Evolutionary conservation across 2,888 invertebrate species (phyloP), one percentile per base, ranked within the genome.

Genomic region (Campopleginae sp.): DNA sequence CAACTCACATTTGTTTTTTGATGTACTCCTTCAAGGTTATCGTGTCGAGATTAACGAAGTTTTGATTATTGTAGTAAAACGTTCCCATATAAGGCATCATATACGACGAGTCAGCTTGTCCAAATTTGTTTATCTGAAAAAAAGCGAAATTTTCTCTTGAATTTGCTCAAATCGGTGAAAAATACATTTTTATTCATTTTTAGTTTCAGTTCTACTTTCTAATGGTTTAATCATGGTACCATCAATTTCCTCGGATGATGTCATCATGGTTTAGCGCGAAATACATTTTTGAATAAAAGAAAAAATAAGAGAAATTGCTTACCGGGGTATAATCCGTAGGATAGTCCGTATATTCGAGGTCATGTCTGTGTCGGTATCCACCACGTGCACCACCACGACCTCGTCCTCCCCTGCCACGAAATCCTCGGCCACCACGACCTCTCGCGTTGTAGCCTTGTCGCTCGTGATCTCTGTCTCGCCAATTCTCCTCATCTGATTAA

Each of bases 1-100:
- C 31, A 19, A 96, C 97, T 96, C 94, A 98, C 98, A 98, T 97
- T 95, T 98, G 98, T 91, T 98, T 98, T 93, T 96, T 97, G 88
- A 98, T 96, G 88, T 97, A 96, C 86, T 98, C 98, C 94, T 97
- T 98, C 14, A 98, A 94, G 85, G 96, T 96, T 5, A 94, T 93
- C 79, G 95, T 95, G 89, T 96, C 96, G 12, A 95, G 89, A 14
- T 95, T 95, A 42, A 95, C 91, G 27, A 95, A 95, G 89, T 94
- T 95, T 8, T 94, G 94, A 31, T 95, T 95, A 80, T 95, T 95
- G 85, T 95, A 96, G 90, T 95, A 95, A 93, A 95, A 96, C 10
- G 95, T 95, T 66, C 95, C 95, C 94, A 95, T 94, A 88, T 95
- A 95, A 79, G 95, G 95, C 91, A 95, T 94, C 91, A 94, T 92